These are phyloP conservation scores for Melanogrammus aeglefinus DNA, from an alignment of 2,797 vertebrate genomes.

Conservation along the genomic window DNA sequence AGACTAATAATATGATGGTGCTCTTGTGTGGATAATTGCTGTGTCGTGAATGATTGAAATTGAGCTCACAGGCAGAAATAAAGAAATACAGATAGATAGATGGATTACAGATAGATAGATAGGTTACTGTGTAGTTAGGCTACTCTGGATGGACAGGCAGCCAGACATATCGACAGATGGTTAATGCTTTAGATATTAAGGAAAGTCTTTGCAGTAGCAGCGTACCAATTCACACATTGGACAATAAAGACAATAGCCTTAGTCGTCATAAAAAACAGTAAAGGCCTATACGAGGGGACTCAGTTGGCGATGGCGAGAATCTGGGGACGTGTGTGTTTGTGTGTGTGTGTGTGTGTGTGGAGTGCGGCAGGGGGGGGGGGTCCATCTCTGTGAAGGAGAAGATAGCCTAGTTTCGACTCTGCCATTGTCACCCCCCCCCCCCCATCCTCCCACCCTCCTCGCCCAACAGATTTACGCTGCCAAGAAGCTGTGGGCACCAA, in stretches of 20 bases:
- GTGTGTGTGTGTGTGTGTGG: neutral
- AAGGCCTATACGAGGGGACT: no score
- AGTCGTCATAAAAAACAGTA: neutral
- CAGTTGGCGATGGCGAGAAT: no score
- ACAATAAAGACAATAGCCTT: no score
- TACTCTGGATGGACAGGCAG: no score
- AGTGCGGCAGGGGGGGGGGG: neutral
- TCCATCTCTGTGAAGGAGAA: conserved; percentile 29
- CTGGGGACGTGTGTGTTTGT: neutral
- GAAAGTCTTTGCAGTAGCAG: no score
- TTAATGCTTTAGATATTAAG: no score
- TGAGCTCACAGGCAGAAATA: no score
- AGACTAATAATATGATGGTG: neutral
- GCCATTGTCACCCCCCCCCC: conserved; percentile 37
- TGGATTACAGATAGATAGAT: no score
- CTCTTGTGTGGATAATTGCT: neutral
- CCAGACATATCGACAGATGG: no score
- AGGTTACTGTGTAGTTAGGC: no score
- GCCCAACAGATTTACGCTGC: neutral
- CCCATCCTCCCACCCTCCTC: neutral
- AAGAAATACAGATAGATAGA: neutral
- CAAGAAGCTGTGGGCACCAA: neutral
- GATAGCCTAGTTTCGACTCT: conserved; percentile 24
- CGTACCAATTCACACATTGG: neutral
- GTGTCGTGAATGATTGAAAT: neutral